A percentile compares a stretch with the other conserved stretches of the same genome.
Conservation (phyloP, 2,888 invertebrate species). For the Callinectes sapidus region DNA sequence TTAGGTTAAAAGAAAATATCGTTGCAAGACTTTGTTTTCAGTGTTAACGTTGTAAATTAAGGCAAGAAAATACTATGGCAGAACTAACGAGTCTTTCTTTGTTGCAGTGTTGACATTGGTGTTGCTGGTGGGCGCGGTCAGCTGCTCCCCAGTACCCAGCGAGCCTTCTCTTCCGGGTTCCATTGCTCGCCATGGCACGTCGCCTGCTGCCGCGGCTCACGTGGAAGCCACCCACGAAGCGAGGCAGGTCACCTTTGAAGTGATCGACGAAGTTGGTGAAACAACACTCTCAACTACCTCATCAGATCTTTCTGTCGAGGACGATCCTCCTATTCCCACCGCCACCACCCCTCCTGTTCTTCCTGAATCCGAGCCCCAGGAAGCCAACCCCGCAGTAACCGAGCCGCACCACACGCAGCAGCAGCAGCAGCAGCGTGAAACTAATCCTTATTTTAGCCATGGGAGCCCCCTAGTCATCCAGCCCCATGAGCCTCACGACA, state of each 20-base stretch:
- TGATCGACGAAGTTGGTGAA: slow-evolving; percentile 58
- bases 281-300: slow-evolving; percentile 46
- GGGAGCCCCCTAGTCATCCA: slow-evolving; percentile 26
- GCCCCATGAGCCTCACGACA: slow-evolving; percentile 4
- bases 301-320: slow-evolving; percentile 51
- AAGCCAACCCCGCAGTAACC: slow-evolving; percentile 3
- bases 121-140: slow-evolving; percentile 66
- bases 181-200: slow-evolving; percentile 44
- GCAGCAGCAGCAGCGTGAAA: slow-evolving; percentile 14
- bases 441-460: not conserved
- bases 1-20: not conserved
- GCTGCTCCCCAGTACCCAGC: slow-evolving; percentile 62
- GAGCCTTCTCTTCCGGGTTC: slow-evolving; percentile 5
- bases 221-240: slow-evolving; percentile 60
- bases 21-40: not conserved
- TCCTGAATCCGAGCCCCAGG: slow-evolving; percentile 40
- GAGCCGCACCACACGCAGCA: slow-evolving; percentile 33
- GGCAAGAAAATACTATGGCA: not conserved
- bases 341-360: slow-evolving; percentile 57
- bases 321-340: slow-evolving; percentile 65
- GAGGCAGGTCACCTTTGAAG: slow-evolving; percentile 57
- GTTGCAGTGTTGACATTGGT: slow-evolving; percentile 64
- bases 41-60: not conserved
- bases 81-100: not conserved
- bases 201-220: slow-evolving; percentile 39